These are phyloP conservation scores for Cyanoramphus novaezelandiae DNA, from an alignment of 2,113 vertebrate species.

Conservation along the genomic window DNA sequence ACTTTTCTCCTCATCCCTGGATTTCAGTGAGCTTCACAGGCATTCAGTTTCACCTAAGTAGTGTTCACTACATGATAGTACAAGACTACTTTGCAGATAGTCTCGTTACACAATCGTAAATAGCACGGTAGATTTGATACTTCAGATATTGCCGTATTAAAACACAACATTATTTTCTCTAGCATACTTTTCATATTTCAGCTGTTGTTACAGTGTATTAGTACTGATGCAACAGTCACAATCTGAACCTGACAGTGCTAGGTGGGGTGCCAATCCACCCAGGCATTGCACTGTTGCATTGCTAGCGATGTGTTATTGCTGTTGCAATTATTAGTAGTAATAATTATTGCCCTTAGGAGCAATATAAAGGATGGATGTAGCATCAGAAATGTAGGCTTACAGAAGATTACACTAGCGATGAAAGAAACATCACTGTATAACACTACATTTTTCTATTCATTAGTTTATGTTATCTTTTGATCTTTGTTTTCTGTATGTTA, in stretches of 20 bases:
- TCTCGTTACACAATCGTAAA: not conserved
- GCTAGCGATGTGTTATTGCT: not conserved
- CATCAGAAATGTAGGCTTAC: not conserved
- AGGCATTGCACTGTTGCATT: not conserved
- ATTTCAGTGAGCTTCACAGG: not conserved
- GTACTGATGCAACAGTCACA: not conserved
- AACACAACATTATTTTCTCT: not conserved
- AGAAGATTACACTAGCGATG: not conserved
- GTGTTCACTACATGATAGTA: not conserved
- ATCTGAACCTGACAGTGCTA: not conserved
- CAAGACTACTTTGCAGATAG: not conserved
- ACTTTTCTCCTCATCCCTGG: not conserved
- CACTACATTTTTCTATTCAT: not conserved
- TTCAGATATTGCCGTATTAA: not conserved
- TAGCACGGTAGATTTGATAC: not conserved
- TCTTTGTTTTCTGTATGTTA: not conserved
- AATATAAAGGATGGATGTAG: not conserved
- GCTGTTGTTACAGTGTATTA: not conserved
- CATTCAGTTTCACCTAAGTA: not conserved
- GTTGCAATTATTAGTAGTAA: not conserved
- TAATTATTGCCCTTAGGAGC: not conserved
- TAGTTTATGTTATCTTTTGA: not conserved
- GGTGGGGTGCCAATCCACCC: not conserved
- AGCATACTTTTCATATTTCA: not conserved
- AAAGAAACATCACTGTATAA: not conserved